Base-by-base conservation (phyloP, 2,888 invertebrate species). In the Subacronicta megacephala region DNA sequence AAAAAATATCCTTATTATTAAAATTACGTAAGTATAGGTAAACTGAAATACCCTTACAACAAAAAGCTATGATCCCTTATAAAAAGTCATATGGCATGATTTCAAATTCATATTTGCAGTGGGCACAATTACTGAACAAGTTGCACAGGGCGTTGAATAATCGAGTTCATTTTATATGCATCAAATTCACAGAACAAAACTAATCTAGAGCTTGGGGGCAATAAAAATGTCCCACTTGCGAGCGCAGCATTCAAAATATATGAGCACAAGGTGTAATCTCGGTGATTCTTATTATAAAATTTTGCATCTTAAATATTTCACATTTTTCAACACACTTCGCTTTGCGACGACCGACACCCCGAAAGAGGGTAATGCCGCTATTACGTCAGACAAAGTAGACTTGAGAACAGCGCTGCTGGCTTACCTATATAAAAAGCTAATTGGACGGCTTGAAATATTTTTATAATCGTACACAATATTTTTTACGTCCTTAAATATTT, bases 111-210 rank as follows among this genome's bases (percentile, higher is more conserved):
- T 90, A 85, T 83, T 81, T 76, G 65, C 75, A 65, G 54, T 66
- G 58, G 58, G 85, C 85, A 86, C 68, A 68, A 85, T 31, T 84
- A 75, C 74, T 78, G 84, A 82, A 82, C 85, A 84, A 89, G 84
- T 85, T 81, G 82, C 75, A 80, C 72, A 82, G 89, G 89, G 90
- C 77, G 89, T 81, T 89, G 91, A 92, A 90, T 92, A 90, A 93
- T 92, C 87, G 90, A 87, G 85, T 89, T 93, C 93, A 93, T 94
- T 93, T 83, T 89, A 88, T 90, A 94, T 94, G 93, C 93, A 93
- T 93, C 93, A 93, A 92, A 93, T 90, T 90, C 89, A 85, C 88
- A 89, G 89, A 92, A 94, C 93, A 93, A 93, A 93, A 92, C 93
- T 93, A 93, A 94, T 94, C 92, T 90, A 87, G 83, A 87, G 88